Conservation (phyloP, 2,888 invertebrate genomes). For the Chrysolina haemoptera region DNA sequence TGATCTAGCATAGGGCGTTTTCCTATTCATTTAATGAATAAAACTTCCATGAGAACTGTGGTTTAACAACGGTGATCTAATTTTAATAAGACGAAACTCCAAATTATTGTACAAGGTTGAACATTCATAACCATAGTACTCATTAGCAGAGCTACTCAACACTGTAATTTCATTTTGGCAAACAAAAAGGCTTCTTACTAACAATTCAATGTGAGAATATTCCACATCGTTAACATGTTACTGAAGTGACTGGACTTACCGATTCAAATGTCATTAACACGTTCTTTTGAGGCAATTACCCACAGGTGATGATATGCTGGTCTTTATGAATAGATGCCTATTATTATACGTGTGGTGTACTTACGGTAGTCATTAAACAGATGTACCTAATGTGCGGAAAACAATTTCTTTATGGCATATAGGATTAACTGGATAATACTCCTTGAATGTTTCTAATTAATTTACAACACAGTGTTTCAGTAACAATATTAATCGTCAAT, state of each 20-base stretch:
- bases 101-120: conserved; percentile 5
- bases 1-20: background rate
- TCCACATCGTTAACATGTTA: conserved; percentile 38
- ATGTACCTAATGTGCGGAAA: conserved; percentile 34
- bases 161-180: conserved; percentile 15
- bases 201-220: conserved; percentile 40
- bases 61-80: conserved; percentile 4
- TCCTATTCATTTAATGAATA: background rate
- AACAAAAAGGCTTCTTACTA: conserved; percentile 32
- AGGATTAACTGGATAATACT: background rate
- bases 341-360: conserved; percentile 31
- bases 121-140: conserved; percentile 15
- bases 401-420: conserved; percentile 41
- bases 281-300: conserved; percentile 51
- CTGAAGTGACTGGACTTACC: conserved; percentile 24
- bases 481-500: too few relatives aligned
- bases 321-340: conserved; percentile 21
- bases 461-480: too few relatives aligned
- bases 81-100: conserved; percentile 7
- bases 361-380: conserved; percentile 37
- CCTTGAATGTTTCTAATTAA: background rate
- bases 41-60: background rate
- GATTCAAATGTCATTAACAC: conserved; percentile 48
- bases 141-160: conserved; percentile 10
- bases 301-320: conserved; percentile 48